Evolutionary conservation across 2,888 invertebrate species (phyloP).

Genomic region (Clistopyga incitator): DNA sequence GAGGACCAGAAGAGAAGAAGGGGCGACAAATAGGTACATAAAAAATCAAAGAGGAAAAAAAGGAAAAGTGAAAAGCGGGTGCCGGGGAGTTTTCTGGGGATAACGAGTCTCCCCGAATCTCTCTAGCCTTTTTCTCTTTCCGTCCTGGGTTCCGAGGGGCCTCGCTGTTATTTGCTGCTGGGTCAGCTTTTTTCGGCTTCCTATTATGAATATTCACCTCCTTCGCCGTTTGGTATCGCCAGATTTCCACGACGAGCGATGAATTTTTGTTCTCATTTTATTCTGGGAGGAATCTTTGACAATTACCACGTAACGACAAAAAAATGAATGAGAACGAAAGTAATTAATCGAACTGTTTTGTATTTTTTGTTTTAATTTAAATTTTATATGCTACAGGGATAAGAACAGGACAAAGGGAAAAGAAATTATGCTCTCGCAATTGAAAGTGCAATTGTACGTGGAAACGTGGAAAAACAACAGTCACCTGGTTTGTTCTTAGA

Average conservation of each 20-base stretch:
- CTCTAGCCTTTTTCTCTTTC: constrained; percentile 27
- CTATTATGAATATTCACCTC: constrained; percentile 45
- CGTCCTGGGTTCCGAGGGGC: constrained; percentile 23
- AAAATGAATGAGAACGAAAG: background rate
- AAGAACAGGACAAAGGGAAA: constrained; percentile 28
- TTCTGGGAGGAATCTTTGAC: background rate
- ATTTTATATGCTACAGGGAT: constrained; percentile 15
- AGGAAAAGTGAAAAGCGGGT: constrained; percentile 48
- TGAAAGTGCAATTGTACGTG: constrained; percentile 27
- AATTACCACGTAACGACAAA: background rate
- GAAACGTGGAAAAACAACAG: constrained; percentile 51
- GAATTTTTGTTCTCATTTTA: constrained; percentile 1
- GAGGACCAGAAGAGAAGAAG: constrained; percentile 47
- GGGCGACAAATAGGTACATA: constrained; percentile 41
- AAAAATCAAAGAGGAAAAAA: constrained; percentile 53
- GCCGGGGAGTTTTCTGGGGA: constrained; percentile 54
- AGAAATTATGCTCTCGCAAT: constrained; percentile 61
- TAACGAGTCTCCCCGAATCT: constrained; percentile 65
- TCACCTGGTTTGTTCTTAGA: constrained; percentile 40
- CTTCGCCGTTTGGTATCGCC: background rate
- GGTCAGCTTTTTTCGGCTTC: constrained; percentile 74
- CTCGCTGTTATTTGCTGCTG: constrained; percentile 74
- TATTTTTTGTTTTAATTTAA: constrained; percentile 44
- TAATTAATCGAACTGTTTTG: constrained; percentile 40
- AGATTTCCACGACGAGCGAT: constrained; percentile 9